Evolutionary conservation across 2,797 vertebrate species (phyloP).

Genomic region (Muscicapa comitata): DNA sequence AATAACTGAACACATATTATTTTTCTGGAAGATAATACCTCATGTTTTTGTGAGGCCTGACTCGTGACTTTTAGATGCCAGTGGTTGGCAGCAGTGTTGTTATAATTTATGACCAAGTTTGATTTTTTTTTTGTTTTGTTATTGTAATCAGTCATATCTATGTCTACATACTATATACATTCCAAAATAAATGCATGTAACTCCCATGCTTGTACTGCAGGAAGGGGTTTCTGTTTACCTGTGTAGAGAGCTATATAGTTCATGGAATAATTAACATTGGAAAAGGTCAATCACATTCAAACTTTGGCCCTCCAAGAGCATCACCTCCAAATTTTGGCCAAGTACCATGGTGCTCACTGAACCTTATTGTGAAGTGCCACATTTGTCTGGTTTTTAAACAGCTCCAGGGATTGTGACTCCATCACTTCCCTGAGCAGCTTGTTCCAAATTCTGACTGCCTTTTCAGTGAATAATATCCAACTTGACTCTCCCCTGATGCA

Average conservation of each 20-base stretch:
- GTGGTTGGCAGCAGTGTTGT: background rate
- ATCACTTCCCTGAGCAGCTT: background rate
- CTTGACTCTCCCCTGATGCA: background rate
- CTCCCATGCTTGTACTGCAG: background rate
- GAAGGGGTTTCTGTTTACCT: background rate
- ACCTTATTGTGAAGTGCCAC: background rate
- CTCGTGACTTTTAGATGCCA: background rate
- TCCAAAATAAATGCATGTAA: background rate
- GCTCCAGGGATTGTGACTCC: background rate
- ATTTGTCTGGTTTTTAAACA: background rate
- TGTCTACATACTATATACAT: background rate
- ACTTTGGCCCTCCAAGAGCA: background rate
- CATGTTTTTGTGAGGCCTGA: background rate
- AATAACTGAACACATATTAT: background rate
- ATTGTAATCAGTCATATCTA: background rate
- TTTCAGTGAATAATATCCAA: background rate
- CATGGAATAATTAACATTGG: background rate
- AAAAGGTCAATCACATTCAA: background rate
- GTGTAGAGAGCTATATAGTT: fast-evolving
- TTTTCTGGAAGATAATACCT: background rate
- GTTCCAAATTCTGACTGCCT: background rate
- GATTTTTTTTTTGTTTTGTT: background rate
- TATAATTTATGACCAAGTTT: background rate
- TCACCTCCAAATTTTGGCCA: background rate
- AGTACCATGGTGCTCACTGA: fast-evolving